phyloP scores from a whole-genome alignment of 2,797 vertebrate genomes.

The Pampus argenteus region DNA sequence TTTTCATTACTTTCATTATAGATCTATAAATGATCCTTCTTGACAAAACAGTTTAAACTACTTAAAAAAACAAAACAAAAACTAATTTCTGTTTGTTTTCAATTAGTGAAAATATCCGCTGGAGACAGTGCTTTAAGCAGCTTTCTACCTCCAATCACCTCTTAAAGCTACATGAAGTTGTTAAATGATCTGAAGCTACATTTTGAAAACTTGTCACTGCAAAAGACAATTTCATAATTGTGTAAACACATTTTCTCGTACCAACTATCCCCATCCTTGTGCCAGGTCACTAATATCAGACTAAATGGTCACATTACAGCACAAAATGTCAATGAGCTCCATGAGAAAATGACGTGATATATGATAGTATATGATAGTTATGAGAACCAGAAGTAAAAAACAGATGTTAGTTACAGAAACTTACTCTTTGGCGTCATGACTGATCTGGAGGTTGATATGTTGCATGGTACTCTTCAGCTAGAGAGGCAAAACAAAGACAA shows the following conservation, averaged over 20 bases:
- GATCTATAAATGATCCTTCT: conserved; percentile 8
- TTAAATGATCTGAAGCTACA: background rate
- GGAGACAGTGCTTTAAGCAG: conserved; percentile 38
- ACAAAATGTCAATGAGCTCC: conserved; percentile 49
- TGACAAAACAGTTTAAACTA: background rate
- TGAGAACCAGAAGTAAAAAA: background rate
- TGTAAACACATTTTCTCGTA: conserved; percentile 8
- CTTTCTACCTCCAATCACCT: conserved; percentile 38
- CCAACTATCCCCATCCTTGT: background rate
- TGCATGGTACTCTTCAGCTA: conserved; percentile 90
- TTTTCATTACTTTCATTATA: background rate
- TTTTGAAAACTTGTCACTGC: conserved; percentile 10
- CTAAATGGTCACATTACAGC: conserved; percentile 57
- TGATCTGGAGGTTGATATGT: conserved; percentile 79
- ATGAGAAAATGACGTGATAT: background rate
- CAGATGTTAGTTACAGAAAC: conserved; percentile 62
- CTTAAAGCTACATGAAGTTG: conserved; percentile 10
- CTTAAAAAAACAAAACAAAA: no score
- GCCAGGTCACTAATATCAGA: conserved; percentile 22
- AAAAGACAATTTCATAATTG: conserved; percentile 4
- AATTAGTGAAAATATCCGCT: conserved; percentile 57
- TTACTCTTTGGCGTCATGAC: conserved; percentile 86
- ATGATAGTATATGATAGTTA: no score
- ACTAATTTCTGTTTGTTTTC: background rate
- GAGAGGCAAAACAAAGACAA: conserved; percentile 36